Evolutionary conservation across 2,113 vertebrate genomes (phyloP).

Genomic region (Psilopogon haemacephalus): DNA sequence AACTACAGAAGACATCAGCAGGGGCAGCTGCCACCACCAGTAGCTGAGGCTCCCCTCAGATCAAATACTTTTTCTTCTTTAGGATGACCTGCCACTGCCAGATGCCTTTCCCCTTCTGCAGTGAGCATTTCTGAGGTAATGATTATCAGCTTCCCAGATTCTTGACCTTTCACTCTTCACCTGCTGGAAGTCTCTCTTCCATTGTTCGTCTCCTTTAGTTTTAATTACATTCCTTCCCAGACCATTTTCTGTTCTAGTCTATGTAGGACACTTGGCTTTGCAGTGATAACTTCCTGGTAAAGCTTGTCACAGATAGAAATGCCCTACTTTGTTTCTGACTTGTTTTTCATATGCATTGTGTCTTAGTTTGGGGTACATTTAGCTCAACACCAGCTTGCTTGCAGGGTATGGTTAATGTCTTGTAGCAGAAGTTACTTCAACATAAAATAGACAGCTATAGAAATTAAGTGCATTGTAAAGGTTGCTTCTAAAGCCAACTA

Average conservation of each 20-base stretch:
- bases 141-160: slow-evolving; percentile 48
- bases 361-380: slow-evolving; percentile 6
- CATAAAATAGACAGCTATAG: neutral
- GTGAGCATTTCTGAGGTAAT: slow-evolving; percentile 33
- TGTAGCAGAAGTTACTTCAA: neutral
- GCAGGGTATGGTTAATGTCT: neutral
- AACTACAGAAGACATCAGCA: neutral
- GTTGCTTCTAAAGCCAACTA: neutral
- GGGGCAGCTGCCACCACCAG: neutral
- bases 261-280: slow-evolving; percentile 43
- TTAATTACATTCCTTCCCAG: slow-evolving; percentile 66
- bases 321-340: slow-evolving; percentile 28
- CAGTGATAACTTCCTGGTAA: slow-evolving; percentile 21
- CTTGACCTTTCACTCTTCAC: slow-evolving; percentile 54
- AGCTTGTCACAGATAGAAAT: slow-evolving; percentile 22
- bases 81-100: neutral
- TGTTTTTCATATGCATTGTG: neutral
- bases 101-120: neutral
- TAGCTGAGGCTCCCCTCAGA: neutral
- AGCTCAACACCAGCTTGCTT: neutral
- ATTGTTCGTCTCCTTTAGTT: slow-evolving; percentile 66
- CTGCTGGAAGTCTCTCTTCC: slow-evolving; percentile 43
- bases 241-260: slow-evolving; percentile 59
- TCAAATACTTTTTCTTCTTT: slow-evolving; percentile 36
- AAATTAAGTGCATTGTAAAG: neutral